These are phyloP conservation scores for Sphaerophoria rueppellii DNA, from an alignment of 2,888 invertebrate species.

Conservation along the genomic window DNA sequence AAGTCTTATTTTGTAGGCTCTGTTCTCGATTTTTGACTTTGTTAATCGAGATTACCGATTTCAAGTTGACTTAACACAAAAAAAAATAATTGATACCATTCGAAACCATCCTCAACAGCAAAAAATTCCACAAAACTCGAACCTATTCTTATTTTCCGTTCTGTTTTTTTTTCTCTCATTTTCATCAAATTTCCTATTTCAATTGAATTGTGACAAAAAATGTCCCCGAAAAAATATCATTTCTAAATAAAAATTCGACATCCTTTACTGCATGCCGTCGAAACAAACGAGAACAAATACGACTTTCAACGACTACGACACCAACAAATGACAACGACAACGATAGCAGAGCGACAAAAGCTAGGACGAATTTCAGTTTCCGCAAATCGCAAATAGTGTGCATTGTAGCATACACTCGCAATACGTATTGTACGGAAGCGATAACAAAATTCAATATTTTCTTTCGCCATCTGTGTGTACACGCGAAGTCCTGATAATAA, in stretches of 20 bases:
- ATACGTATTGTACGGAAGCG: constrained; percentile 53
- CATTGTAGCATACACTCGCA: constrained; percentile 54
- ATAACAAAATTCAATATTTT: constrained; percentile 69
- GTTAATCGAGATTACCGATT: too few relatives aligned
- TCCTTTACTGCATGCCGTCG: constrained; percentile 3
- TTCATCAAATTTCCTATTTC: constrained; percentile 5
- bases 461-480: constrained; percentile 60
- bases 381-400: constrained; percentile 55
- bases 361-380: constrained; percentile 50
- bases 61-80: too few relatives aligned
- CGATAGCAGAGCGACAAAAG: not conserved
- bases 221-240: constrained; percentile 20
- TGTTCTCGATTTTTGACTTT: too few relatives aligned
- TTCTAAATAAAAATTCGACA: constrained; percentile 44
- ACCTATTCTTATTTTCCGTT: too few relatives aligned
- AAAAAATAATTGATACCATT: too few relatives aligned
- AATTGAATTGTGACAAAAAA: constrained; percentile 34
- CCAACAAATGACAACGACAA: not conserved
- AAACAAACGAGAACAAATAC: too few relatives aligned
- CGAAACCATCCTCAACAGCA: too few relatives aligned
- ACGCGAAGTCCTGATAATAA: constrained; percentile 54
- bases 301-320: too few relatives aligned
- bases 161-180: constrained; percentile 2
- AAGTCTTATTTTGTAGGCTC: too few relatives aligned
- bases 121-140: too few relatives aligned